Conservation (phyloP, 2,797 vertebrate species). For the Sphenodon punctatus region DNA sequence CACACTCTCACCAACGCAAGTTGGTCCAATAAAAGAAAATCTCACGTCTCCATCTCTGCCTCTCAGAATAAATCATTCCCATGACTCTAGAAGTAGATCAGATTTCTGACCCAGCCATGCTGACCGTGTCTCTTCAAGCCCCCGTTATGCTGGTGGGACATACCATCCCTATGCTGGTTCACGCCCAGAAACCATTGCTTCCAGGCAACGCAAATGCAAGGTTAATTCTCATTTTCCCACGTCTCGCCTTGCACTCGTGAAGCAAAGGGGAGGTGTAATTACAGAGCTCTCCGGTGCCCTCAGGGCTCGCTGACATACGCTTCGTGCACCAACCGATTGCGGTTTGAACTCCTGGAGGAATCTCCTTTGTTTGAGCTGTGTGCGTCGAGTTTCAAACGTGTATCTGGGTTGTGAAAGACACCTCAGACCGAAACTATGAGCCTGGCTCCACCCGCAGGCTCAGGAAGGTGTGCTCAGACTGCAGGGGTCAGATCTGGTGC, state of each 20-base stretch:
- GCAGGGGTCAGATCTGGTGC: background rate
- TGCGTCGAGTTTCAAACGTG: background rate
- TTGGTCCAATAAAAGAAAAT: too few relatives aligned
- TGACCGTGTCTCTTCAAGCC: background rate
- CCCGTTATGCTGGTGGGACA: background rate
- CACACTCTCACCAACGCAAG: too few relatives aligned
- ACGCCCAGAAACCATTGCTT: background rate
- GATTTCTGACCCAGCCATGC: too few relatives aligned
- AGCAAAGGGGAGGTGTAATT: background rate
- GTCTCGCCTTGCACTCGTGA: background rate
- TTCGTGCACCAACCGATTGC: background rate
- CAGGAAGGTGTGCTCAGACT: background rate
- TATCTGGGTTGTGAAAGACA: background rate
- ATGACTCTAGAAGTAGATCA: background rate
- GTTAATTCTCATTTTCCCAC: background rate
- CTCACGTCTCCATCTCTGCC: too few relatives aligned
- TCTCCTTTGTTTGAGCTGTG: background rate
- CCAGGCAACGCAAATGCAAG: background rate
- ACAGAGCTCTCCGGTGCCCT: background rate
- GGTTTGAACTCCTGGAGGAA: background rate
- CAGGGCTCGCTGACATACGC: background rate
- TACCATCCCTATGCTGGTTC: background rate
- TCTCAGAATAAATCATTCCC: background rate
- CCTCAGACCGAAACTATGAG: background rate
- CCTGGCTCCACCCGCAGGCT: background rate